Base-by-base conservation (phyloP, 1,140 invertebrate genomes). In the Heliconius eleuchia region DNA sequence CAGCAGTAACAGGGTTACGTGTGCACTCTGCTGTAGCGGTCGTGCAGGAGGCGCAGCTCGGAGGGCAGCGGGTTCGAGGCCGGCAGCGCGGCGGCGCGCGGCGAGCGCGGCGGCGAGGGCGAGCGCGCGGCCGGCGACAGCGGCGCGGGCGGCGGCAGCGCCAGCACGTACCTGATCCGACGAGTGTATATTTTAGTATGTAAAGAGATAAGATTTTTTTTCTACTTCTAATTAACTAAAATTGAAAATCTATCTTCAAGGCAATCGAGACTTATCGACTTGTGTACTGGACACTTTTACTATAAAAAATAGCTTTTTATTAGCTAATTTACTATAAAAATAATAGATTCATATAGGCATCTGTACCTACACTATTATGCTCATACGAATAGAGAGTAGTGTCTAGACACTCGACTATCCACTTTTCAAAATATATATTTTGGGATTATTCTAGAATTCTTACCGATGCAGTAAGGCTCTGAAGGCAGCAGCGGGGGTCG, bases 1-100 rank as follows among this genome's bases (percentile, higher is more conserved):
- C 18, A 71, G n/a, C 9, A 19, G n/a, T 11, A 11, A 13, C 11
- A 52, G 42, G 77, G 85, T 84, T 93, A 93, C 87, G 91, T 92
- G 83, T 92, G 91, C 42, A 93, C 87, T 23, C 91, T 86, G 78
- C 86, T 88, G 80, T 91, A 88, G 66, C 88, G 85, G 71, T 91
- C 89, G 78, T 91, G 89, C 70, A 90, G 82, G 39, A 90, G 82
- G 4, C 88, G 87, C 39, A 91, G 81, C 57, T 89, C 88, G 3
- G 87, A 81, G 18, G 86, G 83, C 5, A 85, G 81, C 95, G 96
- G 83, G 96, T 96, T 83, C 96, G 95, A 7, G 95, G 95, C 60
- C 95, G 50, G 95, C 60, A 95, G 92, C 79, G 85, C 86, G 76
- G 88, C 87, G 1, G 86, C 80, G 73, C 87, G 88, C 8, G 90